Base-by-base conservation (phyloP, 2,888 invertebrate genomes). In the Latrodectus hesperus region DNA sequence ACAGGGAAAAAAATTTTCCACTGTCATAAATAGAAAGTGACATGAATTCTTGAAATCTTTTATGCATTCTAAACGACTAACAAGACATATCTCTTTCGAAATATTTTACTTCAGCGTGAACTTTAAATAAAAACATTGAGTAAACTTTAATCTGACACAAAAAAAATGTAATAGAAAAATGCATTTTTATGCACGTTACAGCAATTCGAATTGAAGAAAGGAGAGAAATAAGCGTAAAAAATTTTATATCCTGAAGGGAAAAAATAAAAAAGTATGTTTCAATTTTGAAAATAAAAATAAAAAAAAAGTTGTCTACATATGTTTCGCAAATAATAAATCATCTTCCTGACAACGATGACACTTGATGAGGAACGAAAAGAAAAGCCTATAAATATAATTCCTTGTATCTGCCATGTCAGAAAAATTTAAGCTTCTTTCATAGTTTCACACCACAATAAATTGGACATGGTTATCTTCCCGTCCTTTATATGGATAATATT, bases 251-350 rank as follows among this genome's bases (percentile, higher is more conserved):
- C 60, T 60, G 60, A 60, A 60, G 12, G 14, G 60, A 16, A 11
- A n/a, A 60, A 60, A 11, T 12, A 60, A 60, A 60, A 60, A 60
- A 60, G n/a, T 16, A 10, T n/a, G n/a, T 60, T 60, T 60, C 12
- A 60, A 60, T 60, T 60, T 60, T 60, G 49, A 26, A 51, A 76
- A 65, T 65, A 76, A 49, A 76, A 65, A 65, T 49, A 65, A 49
- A 51, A 76, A 51, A 65, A 65, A 76, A 76, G 65, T 65, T 76
- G 65, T 64, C 51, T 38, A 65, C 76, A 76, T 76, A 76, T 76
- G 76, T 67, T 76, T 76, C 67, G 16, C 65, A 64, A 76, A 76
- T 76, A 76, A 76, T 76, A 76, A 76, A 76, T 76, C 76, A 76
- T 76, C 65, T 51, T 49, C n/a, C n/a, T 64, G 76, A 76, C 76